These are phyloP conservation scores for Mya arenaria DNA, from an alignment of 1,140 invertebrate species.

Conservation along the genomic window DNA sequence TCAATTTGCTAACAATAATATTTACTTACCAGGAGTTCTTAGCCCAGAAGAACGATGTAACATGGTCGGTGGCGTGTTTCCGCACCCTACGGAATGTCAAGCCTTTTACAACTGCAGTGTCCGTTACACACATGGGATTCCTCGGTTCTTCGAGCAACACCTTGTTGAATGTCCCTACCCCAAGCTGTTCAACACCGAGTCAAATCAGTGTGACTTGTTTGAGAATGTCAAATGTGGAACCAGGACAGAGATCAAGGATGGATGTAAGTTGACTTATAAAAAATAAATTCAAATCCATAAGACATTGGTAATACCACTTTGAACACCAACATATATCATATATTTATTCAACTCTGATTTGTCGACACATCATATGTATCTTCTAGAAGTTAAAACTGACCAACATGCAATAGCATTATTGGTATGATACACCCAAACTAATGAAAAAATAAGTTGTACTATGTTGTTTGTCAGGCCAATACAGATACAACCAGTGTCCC, in stretches of 20 bases:
- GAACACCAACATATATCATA: too few relatives aligned
- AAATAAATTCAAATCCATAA: too few relatives aligned
- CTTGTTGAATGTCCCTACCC: slow-evolving; percentile 67
- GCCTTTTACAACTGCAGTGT: slow-evolving; percentile 65
- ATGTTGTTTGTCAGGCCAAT: slow-evolving; percentile 53
- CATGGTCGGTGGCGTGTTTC: slow-evolving; percentile 18
- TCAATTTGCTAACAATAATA: too few relatives aligned
- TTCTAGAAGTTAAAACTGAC: too few relatives aligned
- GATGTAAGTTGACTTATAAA: too few relatives aligned
- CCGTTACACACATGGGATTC: slow-evolving; percentile 24
- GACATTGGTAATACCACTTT: too few relatives aligned
- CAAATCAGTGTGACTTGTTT: slow-evolving; percentile 55
- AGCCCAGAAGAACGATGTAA: slow-evolving; percentile 44
- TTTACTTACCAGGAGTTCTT: slow-evolving; percentile 33
- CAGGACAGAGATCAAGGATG: slow-evolving; percentile 55
- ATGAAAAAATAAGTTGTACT: too few relatives aligned
- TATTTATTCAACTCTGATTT: too few relatives aligned
- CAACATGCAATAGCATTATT: too few relatives aligned
- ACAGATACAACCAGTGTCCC: slow-evolving; percentile 33
- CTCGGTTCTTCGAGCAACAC: slow-evolving; percentile 57
- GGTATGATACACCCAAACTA: too few relatives aligned
- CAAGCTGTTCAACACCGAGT: slow-evolving; percentile 54
- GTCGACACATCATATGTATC: too few relatives aligned
- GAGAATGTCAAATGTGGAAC: slow-evolving; percentile 61
- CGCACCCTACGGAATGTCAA: slow-evolving; percentile 64